Evolutionary conservation across 2,113 vertebrate genomes (phyloP).

Genomic region (Eurypyga helias): DNA sequence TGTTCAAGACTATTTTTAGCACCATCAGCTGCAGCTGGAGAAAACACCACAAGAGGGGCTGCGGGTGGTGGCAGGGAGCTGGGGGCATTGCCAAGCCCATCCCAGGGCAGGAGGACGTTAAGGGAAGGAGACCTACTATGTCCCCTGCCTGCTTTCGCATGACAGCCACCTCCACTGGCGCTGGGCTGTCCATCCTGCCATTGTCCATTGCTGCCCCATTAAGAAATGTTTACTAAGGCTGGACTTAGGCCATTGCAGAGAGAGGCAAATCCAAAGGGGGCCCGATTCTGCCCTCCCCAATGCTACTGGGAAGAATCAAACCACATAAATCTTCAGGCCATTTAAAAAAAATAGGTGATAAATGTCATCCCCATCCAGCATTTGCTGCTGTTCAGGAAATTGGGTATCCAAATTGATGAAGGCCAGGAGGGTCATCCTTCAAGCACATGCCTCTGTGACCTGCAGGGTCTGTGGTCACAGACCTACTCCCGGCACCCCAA

Average conservation of each 20-base stretch:
- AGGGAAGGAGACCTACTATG: background rate
- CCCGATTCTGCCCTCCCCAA: background rate
- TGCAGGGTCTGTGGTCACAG: background rate
- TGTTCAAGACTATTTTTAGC: conserved; percentile 33
- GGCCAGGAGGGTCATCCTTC: background rate
- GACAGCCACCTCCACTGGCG: fast-evolving
- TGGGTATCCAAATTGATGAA: background rate
- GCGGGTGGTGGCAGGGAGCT: fast-evolving
- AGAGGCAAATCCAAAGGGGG: background rate
- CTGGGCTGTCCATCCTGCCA: background rate
- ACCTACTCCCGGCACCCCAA: background rate
- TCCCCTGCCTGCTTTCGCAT: background rate
- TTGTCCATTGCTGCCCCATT: background rate
- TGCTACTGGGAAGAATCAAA: background rate
- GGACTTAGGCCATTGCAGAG: background rate
- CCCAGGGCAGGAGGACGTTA: background rate
- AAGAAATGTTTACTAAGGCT: background rate
- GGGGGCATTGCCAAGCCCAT: background rate
- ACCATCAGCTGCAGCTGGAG: conserved; percentile 1
- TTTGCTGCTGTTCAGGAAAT: background rate
- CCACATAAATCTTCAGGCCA: background rate
- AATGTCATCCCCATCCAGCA: background rate
- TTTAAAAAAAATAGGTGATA: background rate
- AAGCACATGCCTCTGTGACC: background rate
- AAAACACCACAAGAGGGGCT: background rate